A percentile compares a stretch with the other conserved stretches of the same genome.
Evolutionary conservation across 2,113 vertebrate species (phyloP).

Genomic region (Tenrec ecaudatus): DNA sequence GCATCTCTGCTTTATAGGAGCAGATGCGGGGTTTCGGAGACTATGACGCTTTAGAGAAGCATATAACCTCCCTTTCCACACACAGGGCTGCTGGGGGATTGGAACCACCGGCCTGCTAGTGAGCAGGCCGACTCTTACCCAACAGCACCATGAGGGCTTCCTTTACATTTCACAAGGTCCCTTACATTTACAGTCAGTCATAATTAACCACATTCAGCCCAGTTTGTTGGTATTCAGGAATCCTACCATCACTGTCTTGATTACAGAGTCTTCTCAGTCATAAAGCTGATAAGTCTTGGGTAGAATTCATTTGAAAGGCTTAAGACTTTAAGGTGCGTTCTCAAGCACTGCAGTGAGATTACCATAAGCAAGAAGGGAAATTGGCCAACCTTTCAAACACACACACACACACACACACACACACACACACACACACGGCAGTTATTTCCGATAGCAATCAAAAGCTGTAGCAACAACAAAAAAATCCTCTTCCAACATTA

Average conservation of each 20-base stretch:
- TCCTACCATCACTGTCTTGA: background rate
- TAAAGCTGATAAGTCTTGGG: background rate
- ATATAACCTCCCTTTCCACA: no score
- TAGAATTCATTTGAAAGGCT: constrained; percentile 57
- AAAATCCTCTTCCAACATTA: background rate
- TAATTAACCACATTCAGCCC: background rate
- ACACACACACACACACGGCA: background rate
- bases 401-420: background rate
- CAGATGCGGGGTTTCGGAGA: no score
- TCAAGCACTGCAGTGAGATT: constrained; percentile 13
- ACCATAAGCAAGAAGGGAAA: constrained; percentile 51
- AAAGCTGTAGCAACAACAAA: constrained; percentile 15
- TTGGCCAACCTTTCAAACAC: background rate
- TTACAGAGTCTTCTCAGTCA: background rate
- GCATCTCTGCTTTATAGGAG: no score
- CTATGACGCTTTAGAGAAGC: no score
- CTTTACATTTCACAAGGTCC: background rate
- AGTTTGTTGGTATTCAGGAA: constrained; percentile 2
- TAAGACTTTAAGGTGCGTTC: background rate
- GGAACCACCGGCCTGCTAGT: no score
- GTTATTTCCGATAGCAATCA: constrained; percentile 42
- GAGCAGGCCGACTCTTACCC: no score
- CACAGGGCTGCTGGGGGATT: no score
- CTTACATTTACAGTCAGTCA: constrained; percentile 14
- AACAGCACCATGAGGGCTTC: no score